Evolutionary conservation across 2,797 vertebrate species (phyloP).

Genomic region (Clarias pachynema): DNA sequence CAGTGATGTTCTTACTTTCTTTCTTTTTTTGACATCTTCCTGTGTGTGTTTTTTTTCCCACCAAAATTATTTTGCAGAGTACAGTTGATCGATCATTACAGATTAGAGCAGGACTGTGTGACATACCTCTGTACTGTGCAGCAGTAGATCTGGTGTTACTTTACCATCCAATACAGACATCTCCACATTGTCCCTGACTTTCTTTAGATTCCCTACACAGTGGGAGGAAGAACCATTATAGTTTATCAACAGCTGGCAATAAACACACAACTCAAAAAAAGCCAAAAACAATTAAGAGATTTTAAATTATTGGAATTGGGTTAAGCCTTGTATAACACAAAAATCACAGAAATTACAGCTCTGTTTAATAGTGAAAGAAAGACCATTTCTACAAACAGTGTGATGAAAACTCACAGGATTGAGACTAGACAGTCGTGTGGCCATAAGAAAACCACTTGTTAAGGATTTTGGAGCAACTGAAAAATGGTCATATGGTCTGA

Average conservation of each 20-base stretch:
- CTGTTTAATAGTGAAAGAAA: too few relatives aligned
- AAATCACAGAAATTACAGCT: too few relatives aligned
- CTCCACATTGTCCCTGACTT: slow-evolving; percentile 63
- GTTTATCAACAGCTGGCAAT: neutral
- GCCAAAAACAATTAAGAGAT: too few relatives aligned
- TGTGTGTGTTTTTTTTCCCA: neutral
- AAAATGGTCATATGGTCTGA: too few relatives aligned
- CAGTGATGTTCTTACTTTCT: neutral
- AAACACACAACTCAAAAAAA: neutral
- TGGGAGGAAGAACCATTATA: neutral
- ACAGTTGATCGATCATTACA: neutral
- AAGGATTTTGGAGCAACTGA: too few relatives aligned
- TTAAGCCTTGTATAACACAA: too few relatives aligned
- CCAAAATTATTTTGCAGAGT: neutral
- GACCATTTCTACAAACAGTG: too few relatives aligned
- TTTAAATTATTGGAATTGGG: too few relatives aligned
- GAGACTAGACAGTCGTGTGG: too few relatives aligned
- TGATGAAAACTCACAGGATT: too few relatives aligned
- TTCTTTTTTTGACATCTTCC: neutral
- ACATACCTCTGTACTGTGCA: slow-evolving; percentile 69
- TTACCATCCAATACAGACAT: slow-evolving; percentile 55
- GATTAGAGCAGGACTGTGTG: neutral
- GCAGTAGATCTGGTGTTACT: slow-evolving; percentile 51
- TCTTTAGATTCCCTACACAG: slow-evolving; percentile 68
- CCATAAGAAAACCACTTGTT: too few relatives aligned